Evolutionary conservation across 2,113 vertebrate genomes (phyloP).

Genomic region (Nymphicus hollandicus): DNA sequence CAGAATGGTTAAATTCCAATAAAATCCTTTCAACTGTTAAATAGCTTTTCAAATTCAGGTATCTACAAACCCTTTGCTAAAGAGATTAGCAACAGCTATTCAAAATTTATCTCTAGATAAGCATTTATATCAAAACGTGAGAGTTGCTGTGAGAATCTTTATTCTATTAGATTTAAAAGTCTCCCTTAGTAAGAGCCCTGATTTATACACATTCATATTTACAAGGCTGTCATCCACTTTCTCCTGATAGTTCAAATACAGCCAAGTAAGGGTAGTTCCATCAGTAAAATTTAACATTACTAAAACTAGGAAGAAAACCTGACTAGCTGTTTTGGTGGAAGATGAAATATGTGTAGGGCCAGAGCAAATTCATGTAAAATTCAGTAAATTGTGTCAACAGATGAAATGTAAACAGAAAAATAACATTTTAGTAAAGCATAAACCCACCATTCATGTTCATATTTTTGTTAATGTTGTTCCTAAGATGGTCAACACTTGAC

Average conservation of each 20-base stretch:
- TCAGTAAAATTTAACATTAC: not conserved
- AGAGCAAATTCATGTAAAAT: not conserved
- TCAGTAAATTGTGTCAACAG: not conserved
- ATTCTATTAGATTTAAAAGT: not conserved
- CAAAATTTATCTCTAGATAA: not conserved
- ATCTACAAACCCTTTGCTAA: slow-evolving; percentile 7
- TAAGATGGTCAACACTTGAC: not conserved
- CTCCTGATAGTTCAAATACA: not conserved
- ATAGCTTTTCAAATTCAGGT: slow-evolving; percentile 46
- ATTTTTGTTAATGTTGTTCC: not conserved
- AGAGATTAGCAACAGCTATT: slow-evolving; percentile 36
- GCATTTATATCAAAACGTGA: not conserved
- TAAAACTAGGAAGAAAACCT: not conserved
- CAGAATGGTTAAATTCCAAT: not conserved
- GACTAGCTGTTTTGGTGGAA: not conserved
- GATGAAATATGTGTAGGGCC: not conserved
- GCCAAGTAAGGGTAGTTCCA: not conserved
- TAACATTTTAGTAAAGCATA: not conserved
- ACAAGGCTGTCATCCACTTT: not conserved
- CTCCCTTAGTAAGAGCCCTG: not conserved
- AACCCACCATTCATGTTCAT: not conserved
- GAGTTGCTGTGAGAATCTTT: not conserved
- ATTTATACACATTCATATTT: not conserved
- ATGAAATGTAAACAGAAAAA: not conserved
- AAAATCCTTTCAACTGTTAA: slow-evolving; percentile 26